These are phyloP conservation scores for Plecotus auritus DNA, from an alignment of 2,113 vertebrate genomes.

Conservation along the genomic window DNA sequence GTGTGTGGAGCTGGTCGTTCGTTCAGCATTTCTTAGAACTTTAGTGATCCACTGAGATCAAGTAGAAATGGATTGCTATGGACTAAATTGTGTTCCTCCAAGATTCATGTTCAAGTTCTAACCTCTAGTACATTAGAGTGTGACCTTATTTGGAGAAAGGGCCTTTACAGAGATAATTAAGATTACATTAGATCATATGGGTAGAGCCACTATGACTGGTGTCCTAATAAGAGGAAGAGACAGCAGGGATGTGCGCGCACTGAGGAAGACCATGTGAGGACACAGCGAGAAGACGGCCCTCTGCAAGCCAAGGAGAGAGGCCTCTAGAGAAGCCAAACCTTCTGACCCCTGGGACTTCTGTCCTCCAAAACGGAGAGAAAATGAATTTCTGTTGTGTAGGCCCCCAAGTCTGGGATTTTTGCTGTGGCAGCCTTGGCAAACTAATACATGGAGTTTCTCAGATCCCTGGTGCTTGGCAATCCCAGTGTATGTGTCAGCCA, in stretches of 20 bases:
- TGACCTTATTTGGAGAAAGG: not conserved
- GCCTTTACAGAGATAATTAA: not conserved
- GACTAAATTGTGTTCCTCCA: not conserved
- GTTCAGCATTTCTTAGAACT: not conserved
- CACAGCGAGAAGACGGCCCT: not conserved
- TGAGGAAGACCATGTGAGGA: not conserved
- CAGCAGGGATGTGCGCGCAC: not conserved
- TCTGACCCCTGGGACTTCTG: not conserved
- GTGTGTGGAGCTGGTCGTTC: not conserved
- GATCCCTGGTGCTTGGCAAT: not conserved
- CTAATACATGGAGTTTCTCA: not conserved
- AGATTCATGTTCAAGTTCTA: not conserved
- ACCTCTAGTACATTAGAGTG: not conserved
- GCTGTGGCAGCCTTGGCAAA: not conserved
- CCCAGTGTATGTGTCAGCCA: not conserved
- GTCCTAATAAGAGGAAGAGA: not conserved
- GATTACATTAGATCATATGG: not conserved
- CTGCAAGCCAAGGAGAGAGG: not conserved
- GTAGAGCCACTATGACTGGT: not conserved
- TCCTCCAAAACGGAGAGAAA: not conserved
- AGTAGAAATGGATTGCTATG: not conserved
- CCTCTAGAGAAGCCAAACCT: not conserved
- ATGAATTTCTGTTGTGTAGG: not conserved
- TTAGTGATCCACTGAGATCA: not conserved
- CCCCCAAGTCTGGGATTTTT: not conserved